Conservation (phyloP, 2,888 invertebrate species). For the Cephonodes hylas region DNA sequence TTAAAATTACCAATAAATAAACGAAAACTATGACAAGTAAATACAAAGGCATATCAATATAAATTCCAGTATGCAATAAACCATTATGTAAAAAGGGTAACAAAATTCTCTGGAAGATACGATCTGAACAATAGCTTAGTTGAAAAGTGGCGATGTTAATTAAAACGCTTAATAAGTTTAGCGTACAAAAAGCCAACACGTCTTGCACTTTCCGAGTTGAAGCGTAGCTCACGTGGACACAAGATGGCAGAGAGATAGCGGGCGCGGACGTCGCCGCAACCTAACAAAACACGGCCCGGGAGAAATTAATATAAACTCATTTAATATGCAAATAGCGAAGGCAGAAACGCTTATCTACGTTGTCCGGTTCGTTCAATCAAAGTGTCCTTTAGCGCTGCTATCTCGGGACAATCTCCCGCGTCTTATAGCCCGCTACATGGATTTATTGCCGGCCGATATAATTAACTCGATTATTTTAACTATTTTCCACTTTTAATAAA, state of each 20-base stretch:
- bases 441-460: slow-evolving; percentile 64
- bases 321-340: slow-evolving; percentile 76
- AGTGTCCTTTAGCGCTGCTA: slow-evolving; percentile 71
- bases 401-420: slow-evolving; percentile 63
- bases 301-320: slow-evolving; percentile 76
- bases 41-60: too few species aligned
- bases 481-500: slow-evolving; percentile 15
- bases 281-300: slow-evolving; percentile 31
- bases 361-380: slow-evolving; percentile 78
- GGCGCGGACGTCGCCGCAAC: not conserved
- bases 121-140: not conserved
- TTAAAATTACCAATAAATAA: too few species aligned
- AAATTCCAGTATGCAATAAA: too few species aligned
- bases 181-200: not conserved
- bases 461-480: slow-evolving; percentile 33
- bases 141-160: not conserved
- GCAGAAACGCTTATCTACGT: slow-evolving; percentile 59
- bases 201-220: not conserved
- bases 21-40: too few species aligned
- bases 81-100: too few species aligned
- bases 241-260: not conserved
- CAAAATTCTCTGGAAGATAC: too few species aligned
- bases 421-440: slow-evolving; percentile 61
- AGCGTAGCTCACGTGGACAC: slow-evolving; percentile 5
- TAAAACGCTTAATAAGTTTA: not conserved